Conservation (phyloP, 2,113 vertebrate species). For the Oenanthe oenanthe region DNA sequence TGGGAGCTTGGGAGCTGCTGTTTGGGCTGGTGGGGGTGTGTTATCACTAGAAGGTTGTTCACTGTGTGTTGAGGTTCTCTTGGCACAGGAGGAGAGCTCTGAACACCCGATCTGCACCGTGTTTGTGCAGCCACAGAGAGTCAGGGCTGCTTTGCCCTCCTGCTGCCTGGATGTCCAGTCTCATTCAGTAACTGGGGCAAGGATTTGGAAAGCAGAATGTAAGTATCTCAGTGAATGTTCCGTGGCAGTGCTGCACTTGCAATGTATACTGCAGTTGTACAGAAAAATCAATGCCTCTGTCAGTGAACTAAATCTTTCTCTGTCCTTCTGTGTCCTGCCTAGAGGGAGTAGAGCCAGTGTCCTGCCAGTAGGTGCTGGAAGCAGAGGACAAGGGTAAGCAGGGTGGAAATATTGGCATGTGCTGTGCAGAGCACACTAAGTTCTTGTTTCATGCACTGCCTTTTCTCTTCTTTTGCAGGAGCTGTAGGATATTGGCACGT, state of each 20-base stretch:
- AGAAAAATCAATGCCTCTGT: conserved; percentile 12
- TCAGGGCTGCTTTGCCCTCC: background rate
- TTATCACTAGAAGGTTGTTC: background rate
- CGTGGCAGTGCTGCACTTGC: background rate
- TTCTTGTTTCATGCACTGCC: background rate
- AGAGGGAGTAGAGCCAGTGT: conserved; percentile 19
- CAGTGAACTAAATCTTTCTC: conserved; percentile 30
- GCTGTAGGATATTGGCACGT: background rate
- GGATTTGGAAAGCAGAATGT: background rate
- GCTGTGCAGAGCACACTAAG: background rate
- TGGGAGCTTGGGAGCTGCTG: background rate
- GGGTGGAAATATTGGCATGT: background rate
- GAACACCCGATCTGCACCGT: background rate
- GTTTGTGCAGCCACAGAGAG: background rate
- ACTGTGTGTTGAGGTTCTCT: background rate
- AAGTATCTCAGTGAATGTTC: background rate
- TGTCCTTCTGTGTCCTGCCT: conserved; percentile 49
- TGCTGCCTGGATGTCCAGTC: background rate
- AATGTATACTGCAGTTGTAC: background rate
- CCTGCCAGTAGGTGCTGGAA: conserved; percentile 19
- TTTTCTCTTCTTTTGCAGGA: conserved; percentile 58
- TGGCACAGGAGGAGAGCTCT: background rate
- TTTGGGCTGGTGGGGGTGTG: rapidly evolving
- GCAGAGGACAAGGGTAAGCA: conserved; percentile 51
- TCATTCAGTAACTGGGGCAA: background rate